Conservation (phyloP, 2,113 vertebrate genomes). For the Paedocypris sp. region DNA sequence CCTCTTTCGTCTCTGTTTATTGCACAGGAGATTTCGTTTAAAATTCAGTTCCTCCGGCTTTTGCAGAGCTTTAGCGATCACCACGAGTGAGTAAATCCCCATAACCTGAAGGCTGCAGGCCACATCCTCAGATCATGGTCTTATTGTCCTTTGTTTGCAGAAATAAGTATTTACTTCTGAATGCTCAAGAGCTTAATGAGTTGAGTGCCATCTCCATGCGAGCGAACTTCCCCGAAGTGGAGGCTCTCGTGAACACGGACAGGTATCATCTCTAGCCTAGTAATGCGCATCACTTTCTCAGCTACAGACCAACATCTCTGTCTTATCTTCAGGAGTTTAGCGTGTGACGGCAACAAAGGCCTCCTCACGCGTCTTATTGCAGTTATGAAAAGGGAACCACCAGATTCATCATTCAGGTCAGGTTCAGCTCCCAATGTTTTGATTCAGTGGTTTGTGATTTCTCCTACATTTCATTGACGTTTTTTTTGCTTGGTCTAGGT, state of each 20-base stretch:
- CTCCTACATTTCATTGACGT: background rate
- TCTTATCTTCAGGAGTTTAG: conserved; percentile 68
- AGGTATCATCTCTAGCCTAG: conserved; percentile 50
- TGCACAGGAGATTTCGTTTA: conserved; percentile 89
- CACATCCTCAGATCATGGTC: no score
- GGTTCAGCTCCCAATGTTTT: background rate
- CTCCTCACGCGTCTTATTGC: conserved; percentile 85
- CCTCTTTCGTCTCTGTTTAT: background rate
- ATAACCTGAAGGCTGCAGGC: no score
- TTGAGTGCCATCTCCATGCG: conserved; percentile 93
- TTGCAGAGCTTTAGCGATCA: conserved; percentile 99
- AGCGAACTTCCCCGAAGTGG: conserved; percentile 94
- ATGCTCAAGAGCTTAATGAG: conserved; percentile 91
- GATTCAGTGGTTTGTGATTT: background rate
- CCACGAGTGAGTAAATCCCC: conserved; percentile 98
- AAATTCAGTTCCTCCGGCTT: conserved; percentile 94
- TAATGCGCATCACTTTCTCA: background rate
- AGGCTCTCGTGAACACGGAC: conserved; percentile 93
- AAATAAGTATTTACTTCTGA: conserved; percentile 94
- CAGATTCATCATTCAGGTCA: conserved; percentile 93
- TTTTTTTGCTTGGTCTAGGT: conserved; percentile 58
- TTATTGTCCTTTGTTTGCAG: conserved; percentile 45
- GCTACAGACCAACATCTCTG: background rate
- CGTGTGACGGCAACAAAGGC: conserved; percentile 94
- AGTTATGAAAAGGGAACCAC: conserved; percentile 96